Evolutionary conservation across 2,888 invertebrate species (phyloP).

Genomic region (Diplolepis rosae): DNA sequence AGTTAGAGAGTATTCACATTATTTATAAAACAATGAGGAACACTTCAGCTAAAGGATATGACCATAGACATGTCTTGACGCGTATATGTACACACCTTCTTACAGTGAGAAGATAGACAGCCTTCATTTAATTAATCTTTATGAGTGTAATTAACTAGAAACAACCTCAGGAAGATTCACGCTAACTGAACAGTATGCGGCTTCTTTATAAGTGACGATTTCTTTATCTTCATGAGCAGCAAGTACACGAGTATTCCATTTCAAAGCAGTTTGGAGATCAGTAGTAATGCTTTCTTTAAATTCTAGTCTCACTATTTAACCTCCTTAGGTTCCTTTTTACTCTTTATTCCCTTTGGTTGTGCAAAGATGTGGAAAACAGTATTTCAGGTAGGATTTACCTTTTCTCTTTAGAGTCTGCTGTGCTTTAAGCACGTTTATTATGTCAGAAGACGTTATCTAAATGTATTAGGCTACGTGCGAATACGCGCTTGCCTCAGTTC

Average conservation of each 20-base stretch:
- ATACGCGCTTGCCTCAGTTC: neutral
- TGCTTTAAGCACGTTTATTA: neutral
- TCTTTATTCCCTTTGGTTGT: neutral
- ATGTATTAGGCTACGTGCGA: neutral
- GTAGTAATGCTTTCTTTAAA: neutral
- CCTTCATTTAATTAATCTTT: constrained; percentile 70
- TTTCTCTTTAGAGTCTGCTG: neutral
- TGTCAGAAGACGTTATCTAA: constrained; percentile 3
- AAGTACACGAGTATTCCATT: constrained; percentile 70
- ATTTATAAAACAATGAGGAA: neutral
- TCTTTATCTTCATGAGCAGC: constrained; percentile 69
- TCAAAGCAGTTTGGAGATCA: constrained; percentile 62
- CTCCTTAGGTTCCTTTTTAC: neutral
- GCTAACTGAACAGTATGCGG: constrained; percentile 39
- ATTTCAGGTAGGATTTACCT: neutral
- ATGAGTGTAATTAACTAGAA: constrained; percentile 66
- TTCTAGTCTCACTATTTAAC: neutral
- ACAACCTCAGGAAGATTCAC: constrained; percentile 42
- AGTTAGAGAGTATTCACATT: neutral
- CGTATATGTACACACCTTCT: neutral
- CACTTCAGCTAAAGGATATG: neutral
- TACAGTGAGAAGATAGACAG: constrained; percentile 25
- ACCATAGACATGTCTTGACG: neutral
- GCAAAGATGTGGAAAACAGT: neutral
- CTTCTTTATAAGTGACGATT: constrained; percentile 28